Percentiles rank a stretch among this genome's conserved stretches.
phyloP scores from a whole-genome alignment of 2,113 vertebrate species.

The Gracilinanus agilis region DNA sequence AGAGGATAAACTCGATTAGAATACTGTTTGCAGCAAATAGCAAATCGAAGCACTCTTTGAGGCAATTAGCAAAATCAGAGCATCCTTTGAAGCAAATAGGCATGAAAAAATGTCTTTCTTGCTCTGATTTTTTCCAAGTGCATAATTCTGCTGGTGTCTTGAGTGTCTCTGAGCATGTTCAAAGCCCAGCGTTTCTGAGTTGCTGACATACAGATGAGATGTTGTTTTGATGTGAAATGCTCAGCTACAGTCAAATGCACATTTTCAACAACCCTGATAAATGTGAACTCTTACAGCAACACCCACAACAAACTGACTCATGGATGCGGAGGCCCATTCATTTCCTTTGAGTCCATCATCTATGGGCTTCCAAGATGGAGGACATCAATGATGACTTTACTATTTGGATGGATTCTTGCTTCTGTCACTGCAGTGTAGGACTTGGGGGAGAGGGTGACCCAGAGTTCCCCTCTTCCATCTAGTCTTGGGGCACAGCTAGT shows the following conservation, averaged over 20 bases:
- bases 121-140: constrained; percentile 69
- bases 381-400: background rate
- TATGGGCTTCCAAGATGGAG: accelerated
- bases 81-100: constrained; percentile 79
- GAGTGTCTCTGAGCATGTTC: constrained; percentile 52
- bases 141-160: constrained; percentile 57
- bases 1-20: constrained; percentile 71
- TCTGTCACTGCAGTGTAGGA: background rate
- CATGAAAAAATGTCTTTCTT: constrained; percentile 69
- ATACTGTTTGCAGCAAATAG: constrained; percentile 81
- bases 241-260: constrained; percentile 30
- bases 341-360: background rate
- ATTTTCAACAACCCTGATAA: constrained; percentile 39
- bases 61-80: constrained; percentile 83
- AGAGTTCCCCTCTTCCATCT: background rate
- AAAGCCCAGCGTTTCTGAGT: constrained; percentile 52
- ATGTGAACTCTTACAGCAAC: constrained; percentile 30
- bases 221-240: constrained; percentile 66
- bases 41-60: constrained; percentile 78
- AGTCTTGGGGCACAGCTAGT: background rate
- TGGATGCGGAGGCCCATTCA: background rate
- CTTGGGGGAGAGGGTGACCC: background rate
- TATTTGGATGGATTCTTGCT: background rate
- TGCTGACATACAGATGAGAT: constrained; percentile 47
- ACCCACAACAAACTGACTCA: constrained; percentile 12